Percentiles rank a stretch among this genome's conserved stretches.
Conservation (phyloP, 2,888 invertebrate genomes). For the Apotomis turbidana region DNA sequence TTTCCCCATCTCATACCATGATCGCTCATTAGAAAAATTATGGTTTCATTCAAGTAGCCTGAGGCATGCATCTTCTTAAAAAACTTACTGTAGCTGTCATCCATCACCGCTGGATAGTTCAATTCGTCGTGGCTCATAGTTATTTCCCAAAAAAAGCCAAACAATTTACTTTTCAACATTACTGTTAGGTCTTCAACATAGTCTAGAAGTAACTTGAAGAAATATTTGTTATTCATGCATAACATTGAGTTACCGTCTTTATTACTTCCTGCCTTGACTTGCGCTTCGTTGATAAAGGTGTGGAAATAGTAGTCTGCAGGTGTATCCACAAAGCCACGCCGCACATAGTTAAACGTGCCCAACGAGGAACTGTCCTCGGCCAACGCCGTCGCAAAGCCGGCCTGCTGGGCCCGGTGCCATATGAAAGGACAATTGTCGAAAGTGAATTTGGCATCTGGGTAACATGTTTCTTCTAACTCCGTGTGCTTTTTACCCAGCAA, state of each 20-base stretch:
- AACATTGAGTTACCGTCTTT: conserved; percentile 83
- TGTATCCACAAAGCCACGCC: background rate
- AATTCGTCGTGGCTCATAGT: conserved; percentile 91
- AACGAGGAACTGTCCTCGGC: background rate
- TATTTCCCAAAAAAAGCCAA: conserved; percentile 93
- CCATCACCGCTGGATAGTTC: conserved; percentile 89
- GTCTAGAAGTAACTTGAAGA: conserved; percentile 86
- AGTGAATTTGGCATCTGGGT: background rate
- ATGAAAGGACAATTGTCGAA: conserved; percentile 14
- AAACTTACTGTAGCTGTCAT: conserved; percentile 83
- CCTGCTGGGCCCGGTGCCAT: conserved; percentile 3
- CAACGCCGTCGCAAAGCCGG: background rate
- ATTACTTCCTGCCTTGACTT: conserved; percentile 73
- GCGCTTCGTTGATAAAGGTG: conserved; percentile 1
- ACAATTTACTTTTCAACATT: conserved; percentile 84
- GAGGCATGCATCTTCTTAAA: conserved; percentile 76
- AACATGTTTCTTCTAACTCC: conserved; percentile 84
- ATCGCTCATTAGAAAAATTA: conserved; percentile 91
- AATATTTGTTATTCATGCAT: conserved; percentile 86
- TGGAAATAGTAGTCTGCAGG: conserved; percentile 1
- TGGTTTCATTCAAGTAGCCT: conserved; percentile 85
- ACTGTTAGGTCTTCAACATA: conserved; percentile 85
- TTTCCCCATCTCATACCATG: conserved; percentile 94
- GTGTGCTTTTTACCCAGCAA: conserved; percentile 86
- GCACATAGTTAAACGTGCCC: background rate